Base-by-base conservation (phyloP, 1,140 invertebrate genomes). In the Psix sp. region DNA sequence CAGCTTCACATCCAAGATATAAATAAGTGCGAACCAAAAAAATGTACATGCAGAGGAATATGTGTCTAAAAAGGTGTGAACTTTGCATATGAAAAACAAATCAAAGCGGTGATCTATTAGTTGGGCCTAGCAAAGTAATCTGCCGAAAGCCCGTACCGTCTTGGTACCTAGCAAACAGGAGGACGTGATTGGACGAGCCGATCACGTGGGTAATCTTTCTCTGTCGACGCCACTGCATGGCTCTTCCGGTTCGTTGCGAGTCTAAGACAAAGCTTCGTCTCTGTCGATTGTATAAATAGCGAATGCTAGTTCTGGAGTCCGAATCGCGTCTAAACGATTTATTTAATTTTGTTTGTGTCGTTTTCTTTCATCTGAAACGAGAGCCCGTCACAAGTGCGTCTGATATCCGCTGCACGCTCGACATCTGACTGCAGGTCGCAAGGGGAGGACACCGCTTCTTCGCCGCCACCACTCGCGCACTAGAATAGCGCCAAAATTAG, bases 221-320 rank as follows among this genome's bases (percentile, higher is more conserved):
- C 48, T 84, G 81, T 42, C 83, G 78, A 24, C 87, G 85, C 87
- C 86, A 88, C 86, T 87, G 87, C 86, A 87, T 88, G 42, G 68
- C 68, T 71, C 59, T 62, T 62, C 56, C 56, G 24, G 59, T 72
- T 73, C 11, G 38, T 10, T 15, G 45, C n/a, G n/a, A n/a, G n/a
- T 21, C 26, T 9, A 62, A 43, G 51, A 43, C 49, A 52, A 49
- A 60, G 13, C 38, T 33, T 24, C 38, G n/a, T n/a, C n/a, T n/a
- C n/a, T 26, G 54, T 14, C 14, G 15, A 38, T 48, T 33, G 43
- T 56, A 63, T 56, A 63, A 52, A 63, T 54, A 57, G 43, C 17
- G 9, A 1, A 38, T 0, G 39, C 24, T 17, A 35, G 16, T 46
- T 31, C 43, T 49, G 46, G 48, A 36, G 43, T 6, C 26, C 15